phyloP scores from a whole-genome alignment of 2,888 invertebrate genomes.

The Drosophila greeni region DNA sequence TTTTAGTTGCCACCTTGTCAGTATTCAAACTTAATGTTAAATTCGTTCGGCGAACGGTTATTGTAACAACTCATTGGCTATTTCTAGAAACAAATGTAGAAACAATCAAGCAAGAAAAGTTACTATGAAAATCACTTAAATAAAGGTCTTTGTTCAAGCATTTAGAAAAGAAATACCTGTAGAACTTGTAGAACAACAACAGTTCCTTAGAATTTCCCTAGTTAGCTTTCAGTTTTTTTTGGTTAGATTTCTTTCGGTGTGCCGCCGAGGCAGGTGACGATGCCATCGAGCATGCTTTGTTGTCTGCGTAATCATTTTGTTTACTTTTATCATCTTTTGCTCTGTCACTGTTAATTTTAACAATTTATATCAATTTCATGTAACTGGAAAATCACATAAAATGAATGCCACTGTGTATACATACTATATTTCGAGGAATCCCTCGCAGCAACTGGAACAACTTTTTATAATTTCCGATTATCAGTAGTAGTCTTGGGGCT shows the following conservation, averaged over 20 bases:
- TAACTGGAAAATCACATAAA: constrained; percentile 22
- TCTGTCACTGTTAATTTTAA: constrained; percentile 22
- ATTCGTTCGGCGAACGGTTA: background rate
- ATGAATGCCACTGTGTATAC: background rate
- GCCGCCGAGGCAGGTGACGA: constrained; percentile 21
- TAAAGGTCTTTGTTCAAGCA: background rate
- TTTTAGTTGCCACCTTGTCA: background rate
- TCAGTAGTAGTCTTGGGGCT: constrained; percentile 14
- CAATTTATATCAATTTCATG: constrained; percentile 55
- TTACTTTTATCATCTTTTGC: constrained; percentile 52
- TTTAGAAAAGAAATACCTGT: background rate
- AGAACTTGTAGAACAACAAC: background rate
- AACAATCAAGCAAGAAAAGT: background rate
- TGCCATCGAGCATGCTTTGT: constrained; percentile 44
- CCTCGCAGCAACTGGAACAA: constrained; percentile 7
- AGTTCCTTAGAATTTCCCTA: background rate
- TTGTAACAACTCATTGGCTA: background rate
- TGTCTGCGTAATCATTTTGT: constrained; percentile 70
- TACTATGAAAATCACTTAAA: background rate
- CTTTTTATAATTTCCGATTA: constrained; percentile 22
- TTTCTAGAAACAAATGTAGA: background rate
- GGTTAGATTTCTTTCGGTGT: constrained; percentile 16
- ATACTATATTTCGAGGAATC: constrained; percentile 2
- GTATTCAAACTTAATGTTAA: background rate
- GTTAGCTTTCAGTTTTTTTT: too few species aligned